Conservation (phyloP, 2,113 vertebrate genomes). For the Lanius ludovicianus region DNA sequence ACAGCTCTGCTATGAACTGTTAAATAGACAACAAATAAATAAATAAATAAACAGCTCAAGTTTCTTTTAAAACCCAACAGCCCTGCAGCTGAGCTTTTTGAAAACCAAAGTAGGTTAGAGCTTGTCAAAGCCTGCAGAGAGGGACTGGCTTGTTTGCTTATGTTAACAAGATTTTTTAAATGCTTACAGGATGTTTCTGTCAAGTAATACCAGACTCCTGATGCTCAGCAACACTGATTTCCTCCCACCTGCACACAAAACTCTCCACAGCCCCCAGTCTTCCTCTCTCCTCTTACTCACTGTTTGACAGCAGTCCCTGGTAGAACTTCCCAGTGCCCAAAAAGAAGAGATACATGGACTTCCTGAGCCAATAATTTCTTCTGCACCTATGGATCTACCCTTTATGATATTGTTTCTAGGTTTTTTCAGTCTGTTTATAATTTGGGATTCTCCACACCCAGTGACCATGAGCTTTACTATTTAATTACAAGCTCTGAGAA, state of each 20-base stretch:
- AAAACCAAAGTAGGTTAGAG: neutral
- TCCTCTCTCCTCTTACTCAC: neutral
- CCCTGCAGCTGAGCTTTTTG: neutral
- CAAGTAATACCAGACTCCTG: neutral
- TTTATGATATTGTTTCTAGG: neutral
- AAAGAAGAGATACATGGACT: neutral
- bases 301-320: neutral
- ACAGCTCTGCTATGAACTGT: neutral
- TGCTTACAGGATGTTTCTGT: constrained; percentile 20
- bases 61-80: neutral
- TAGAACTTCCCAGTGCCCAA: neutral
- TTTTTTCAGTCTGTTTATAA: neutral
- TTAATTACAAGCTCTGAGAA: neutral
- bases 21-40: neutral
- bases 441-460: neutral
- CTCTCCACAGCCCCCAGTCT: neutral
- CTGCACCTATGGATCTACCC: neutral
- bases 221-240: neutral
- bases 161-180: constrained; percentile 27
- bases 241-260: neutral
- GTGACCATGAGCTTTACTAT: neutral
- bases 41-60: neutral
- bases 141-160: neutral
- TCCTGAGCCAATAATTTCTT: neutral
- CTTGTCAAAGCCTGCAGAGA: constrained; percentile 11